These are phyloP conservation scores for Mizuhopecten yessoensis DNA, from an alignment of 1,140 invertebrate genomes.

Conservation along the genomic window DNA sequence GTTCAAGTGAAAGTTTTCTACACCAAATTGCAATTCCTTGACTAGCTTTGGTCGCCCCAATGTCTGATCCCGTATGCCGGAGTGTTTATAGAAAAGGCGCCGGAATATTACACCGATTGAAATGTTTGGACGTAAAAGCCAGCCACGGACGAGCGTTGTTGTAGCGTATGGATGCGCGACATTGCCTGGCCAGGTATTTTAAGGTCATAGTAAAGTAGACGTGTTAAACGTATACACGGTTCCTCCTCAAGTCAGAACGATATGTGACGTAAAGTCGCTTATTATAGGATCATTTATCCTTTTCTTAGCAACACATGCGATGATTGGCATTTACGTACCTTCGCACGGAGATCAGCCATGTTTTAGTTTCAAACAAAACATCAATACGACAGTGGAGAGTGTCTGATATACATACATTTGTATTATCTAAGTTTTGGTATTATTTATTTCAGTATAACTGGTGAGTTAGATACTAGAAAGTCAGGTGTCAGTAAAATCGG, in stretches of 20 bases:
- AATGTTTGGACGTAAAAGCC: conserved; percentile 38
- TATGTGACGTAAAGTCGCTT: conserved; percentile 23
- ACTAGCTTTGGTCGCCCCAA: conserved; percentile 22
- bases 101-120: conserved; percentile 33
- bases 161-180: conserved; percentile 20
- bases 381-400: not conserved
- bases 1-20: conserved; percentile 25
- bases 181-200: not conserved
- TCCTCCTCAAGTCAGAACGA: conserved; percentile 36
- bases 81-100: conserved; percentile 26
- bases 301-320: not conserved
- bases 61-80: conserved; percentile 17
- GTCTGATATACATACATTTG: not conserved
- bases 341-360: not conserved
- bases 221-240: not conserved
- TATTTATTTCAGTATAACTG: no score
- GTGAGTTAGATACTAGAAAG: no score
- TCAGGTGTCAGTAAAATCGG: no score
- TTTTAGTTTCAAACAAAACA: not conserved
- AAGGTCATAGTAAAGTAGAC: not conserved
- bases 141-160: conserved; percentile 20
- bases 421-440: no score
- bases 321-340: not conserved
- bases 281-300: conserved; percentile 40
- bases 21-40: not conserved